A percentile compares a stretch with the other conserved stretches of the same genome.
Evolutionary conservation across 2,113 vertebrate species (phyloP).

Genomic region (Oncorhynchus tshawytscha): DNA sequence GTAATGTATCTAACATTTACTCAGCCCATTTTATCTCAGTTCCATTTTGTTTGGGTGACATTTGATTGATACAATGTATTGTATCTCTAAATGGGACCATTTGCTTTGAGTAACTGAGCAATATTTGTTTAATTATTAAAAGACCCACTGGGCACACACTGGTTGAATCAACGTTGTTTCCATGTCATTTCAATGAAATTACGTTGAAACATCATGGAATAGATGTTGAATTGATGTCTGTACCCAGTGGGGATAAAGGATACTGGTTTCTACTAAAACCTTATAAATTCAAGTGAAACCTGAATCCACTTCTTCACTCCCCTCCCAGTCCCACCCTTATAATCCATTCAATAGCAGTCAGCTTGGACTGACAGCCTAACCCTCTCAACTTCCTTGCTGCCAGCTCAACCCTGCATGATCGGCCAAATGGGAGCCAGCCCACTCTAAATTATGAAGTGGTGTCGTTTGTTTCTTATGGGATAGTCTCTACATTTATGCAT

Average conservation of each 20-base stretch:
- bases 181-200: too few relatives aligned
- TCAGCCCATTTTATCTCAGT: background rate
- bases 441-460: constrained; percentile 13
- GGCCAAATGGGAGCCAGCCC: constrained; percentile 3
- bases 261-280: background rate
- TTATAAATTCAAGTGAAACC: constrained; percentile 10
- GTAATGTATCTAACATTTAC: background rate
- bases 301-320: background rate
- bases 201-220: too few relatives aligned
- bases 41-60: background rate
- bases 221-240: too few relatives aligned
- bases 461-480: constrained; percentile 19
- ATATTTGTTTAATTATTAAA: constrained; percentile 3
- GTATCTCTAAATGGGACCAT: background rate
- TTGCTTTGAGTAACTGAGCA: background rate
- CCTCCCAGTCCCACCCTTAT: background rate
- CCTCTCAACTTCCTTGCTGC: constrained; percentile 14
- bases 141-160: too few relatives aligned
- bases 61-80: background rate
- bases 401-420: background rate
- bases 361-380: constrained; percentile 19
- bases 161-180: too few relatives aligned
- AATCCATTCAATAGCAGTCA: background rate
- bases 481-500: background rate
- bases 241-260: too few relatives aligned